Conservation (phyloP, 2,888 invertebrate species). For the Scelioninae gen. 2 region DNA sequence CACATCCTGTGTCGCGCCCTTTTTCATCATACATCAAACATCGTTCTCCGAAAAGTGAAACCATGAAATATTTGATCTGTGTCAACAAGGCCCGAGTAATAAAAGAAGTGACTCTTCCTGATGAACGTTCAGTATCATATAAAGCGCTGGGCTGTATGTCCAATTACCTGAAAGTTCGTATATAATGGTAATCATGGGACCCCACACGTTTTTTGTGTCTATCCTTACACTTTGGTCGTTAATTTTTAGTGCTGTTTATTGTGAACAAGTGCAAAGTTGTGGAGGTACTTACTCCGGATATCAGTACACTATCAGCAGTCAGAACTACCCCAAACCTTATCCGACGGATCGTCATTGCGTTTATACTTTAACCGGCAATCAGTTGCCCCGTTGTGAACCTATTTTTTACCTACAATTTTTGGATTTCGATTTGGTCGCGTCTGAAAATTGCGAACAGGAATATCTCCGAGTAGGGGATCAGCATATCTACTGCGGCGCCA, state of each 20-base stretch:
- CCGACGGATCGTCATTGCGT: conserved; percentile 75
- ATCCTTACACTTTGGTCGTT: conserved; percentile 9
- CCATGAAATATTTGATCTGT: conserved; percentile 67
- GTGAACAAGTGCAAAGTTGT: conserved; percentile 62
- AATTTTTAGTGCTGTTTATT: conserved; percentile 9
- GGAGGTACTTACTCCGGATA: conserved; percentile 76
- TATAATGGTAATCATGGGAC: conserved; percentile 24
- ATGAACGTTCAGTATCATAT: conserved; percentile 62
- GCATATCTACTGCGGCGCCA: conserved; percentile 77
- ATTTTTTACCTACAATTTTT: conserved; percentile 78
- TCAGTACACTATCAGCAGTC: conserved; percentile 76
- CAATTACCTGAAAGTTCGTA: conserved; percentile 1
- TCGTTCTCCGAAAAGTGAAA: conserved; percentile 63
- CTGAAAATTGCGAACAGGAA: conserved; percentile 76
- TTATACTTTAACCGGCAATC: conserved; percentile 76
- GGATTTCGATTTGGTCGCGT: conserved; percentile 77
- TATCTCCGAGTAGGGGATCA: conserved; percentile 76
- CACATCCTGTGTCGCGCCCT: conserved; percentile 68
- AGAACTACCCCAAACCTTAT: conserved; percentile 77
- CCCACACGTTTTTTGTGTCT: conserved; percentile 18
- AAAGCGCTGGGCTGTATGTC: conserved; percentile 25
- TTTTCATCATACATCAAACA: conserved; percentile 66
- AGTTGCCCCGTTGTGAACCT: conserved; percentile 74
- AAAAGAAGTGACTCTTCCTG: conserved; percentile 63
- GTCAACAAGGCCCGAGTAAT: conserved; percentile 66